Evolutionary conservation across 2,113 vertebrate genomes (phyloP).

Genomic region (Phocoena phocoena): DNA sequence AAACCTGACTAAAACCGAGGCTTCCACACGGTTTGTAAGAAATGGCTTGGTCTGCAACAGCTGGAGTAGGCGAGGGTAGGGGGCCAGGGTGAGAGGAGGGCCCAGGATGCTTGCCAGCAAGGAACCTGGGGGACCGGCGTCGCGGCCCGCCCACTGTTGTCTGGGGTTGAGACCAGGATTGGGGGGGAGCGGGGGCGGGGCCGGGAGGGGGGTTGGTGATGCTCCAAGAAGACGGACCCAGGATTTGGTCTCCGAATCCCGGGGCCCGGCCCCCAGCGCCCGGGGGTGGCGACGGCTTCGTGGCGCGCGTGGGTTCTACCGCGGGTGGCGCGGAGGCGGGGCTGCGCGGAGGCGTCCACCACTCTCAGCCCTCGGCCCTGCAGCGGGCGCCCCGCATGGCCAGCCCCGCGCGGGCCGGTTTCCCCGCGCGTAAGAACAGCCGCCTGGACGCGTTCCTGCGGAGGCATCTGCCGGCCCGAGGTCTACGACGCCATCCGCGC

Average conservation of each 20-base stretch:
- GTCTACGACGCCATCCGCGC: slow-evolving; percentile 85
- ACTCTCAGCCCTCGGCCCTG: neutral
- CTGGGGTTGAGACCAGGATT: neutral
- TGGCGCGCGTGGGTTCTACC: slow-evolving; percentile 37
- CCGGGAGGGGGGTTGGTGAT: rapidly evolving
- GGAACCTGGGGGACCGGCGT: neutral
- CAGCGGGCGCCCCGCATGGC: slow-evolving; percentile 72
- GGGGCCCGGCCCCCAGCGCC: neutral
- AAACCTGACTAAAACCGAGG: neutral
- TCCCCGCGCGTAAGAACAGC: slow-evolving; percentile 75
- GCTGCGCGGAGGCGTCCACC: rapidly evolving
- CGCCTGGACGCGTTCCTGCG: slow-evolving; percentile 87
- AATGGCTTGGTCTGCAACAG: neutral
- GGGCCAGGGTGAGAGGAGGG: neutral
- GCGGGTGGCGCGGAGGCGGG: neutral
- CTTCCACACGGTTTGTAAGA: neutral
- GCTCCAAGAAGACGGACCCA: neutral
- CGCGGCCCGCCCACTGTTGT: neutral
- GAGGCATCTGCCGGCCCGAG: slow-evolving; percentile 78
- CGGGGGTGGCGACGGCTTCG: neutral
- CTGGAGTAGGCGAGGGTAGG: neutral
- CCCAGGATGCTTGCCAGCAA: rapidly evolving
- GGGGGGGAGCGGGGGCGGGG: neutral
- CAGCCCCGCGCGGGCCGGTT: slow-evolving; percentile 43
- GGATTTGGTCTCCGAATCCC: neutral